Evolutionary conservation across 2,797 vertebrate species (phyloP), one percentile per base, ranked within the genome.

Genomic region (Epinephelus malabaricus): DNA sequence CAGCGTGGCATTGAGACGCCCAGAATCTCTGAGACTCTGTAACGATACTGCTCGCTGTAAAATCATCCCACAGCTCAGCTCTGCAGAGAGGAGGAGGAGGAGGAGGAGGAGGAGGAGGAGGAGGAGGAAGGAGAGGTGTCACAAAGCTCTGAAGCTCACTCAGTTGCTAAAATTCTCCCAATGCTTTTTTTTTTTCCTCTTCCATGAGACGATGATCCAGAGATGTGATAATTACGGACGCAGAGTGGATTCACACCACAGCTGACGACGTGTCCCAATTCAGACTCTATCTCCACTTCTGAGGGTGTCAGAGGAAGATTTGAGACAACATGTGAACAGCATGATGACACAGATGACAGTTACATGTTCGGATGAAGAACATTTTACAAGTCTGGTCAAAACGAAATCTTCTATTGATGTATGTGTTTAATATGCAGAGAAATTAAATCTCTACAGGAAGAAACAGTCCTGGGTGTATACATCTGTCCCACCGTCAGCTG

Each of bases 41-140:
- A 78, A 56, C 2, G 66, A 81, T 55, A 54, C 46, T 11, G 43
- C 73, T 80, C 13, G 15, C 84, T 77, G 66, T 70, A 62, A 81
- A 89, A 79, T 45, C 83, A 82, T 79, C 87, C 83, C 69, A 83
- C 83, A 77, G 84, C 63, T 73, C 74, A 45, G 53, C 81, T 79
- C 81, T 18, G 56, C 47, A 60, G 77, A 61, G 65, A 55, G 23
- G 34, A 34, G 23, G 55, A 54, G 23, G 68, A 50, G 71, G 46
- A 12, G 19, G 50, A 12, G 65, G 65, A 55, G 30, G 23, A 6
- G 23, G 68, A 50, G 71, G 46, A 50, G 71, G 46, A 13, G 19
- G 72, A 40, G 61, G 43, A 71, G 61, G 30, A 67, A 46, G 67
- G 9, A 55, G 59, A 51, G 55, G 61, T 64, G 83, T 81, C 67